These are phyloP conservation scores for Hydroisotoma schaefferi DNA, from an alignment of 2,888 invertebrate genomes.

Conservation along the genomic window DNA sequence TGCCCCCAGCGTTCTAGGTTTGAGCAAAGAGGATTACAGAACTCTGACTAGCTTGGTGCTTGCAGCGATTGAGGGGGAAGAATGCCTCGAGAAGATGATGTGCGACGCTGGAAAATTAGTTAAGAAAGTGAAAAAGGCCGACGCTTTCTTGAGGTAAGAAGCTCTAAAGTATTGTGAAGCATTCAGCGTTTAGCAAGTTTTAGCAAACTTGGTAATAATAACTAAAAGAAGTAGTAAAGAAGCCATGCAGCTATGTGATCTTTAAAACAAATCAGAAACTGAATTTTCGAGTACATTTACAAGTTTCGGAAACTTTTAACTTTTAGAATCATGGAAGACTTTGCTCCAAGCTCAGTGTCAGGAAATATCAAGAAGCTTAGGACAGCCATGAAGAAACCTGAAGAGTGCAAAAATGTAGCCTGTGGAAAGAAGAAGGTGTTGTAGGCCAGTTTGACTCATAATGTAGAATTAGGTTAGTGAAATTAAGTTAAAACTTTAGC, in stretches of 20 bases:
- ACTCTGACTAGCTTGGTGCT: constrained; percentile 48
- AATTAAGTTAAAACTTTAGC: constrained; percentile 9
- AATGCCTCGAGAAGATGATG: constrained; percentile 48
- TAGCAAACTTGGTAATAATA: too few species aligned
- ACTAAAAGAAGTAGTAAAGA: too few species aligned
- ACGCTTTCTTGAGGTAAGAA: constrained; percentile 48
- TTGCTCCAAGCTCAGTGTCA: constrained; percentile 47
- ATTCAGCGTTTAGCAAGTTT: too few species aligned
- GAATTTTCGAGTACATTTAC: too few species aligned
- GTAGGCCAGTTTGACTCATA: constrained; percentile 34
- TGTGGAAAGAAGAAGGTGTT: constrained; percentile 48
- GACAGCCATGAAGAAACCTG: constrained; percentile 48
- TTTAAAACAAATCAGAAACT: too few species aligned
- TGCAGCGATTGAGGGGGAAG: constrained; percentile 49
- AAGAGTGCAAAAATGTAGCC: constrained; percentile 46
- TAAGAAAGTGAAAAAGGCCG: constrained; percentile 49
- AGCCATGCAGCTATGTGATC: too few species aligned
- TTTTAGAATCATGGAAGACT: constrained; percentile 48
- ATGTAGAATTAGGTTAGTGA: constrained; percentile 20
- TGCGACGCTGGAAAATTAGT: constrained; percentile 49
- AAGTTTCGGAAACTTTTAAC: too few species aligned
- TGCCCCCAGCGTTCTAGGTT: constrained; percentile 45
- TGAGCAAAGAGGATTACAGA: constrained; percentile 48
- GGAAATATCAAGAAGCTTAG: constrained; percentile 48
- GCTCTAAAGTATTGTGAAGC: too few species aligned